Base-by-base conservation (phyloP, 1,140 invertebrate species). In the Drosophila tani region DNA sequence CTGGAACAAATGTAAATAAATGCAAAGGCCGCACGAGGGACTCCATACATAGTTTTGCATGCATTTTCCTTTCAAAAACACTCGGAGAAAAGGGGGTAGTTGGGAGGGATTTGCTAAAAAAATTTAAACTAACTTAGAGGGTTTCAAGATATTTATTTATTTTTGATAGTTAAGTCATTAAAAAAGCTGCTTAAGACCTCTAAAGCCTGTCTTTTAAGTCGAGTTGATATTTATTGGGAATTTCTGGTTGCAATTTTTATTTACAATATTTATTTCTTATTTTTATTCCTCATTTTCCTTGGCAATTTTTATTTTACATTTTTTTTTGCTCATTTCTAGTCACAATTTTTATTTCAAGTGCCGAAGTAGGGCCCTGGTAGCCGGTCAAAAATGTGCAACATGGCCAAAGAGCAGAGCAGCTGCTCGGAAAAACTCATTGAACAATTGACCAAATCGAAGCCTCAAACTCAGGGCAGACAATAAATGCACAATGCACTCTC, bases 401-500 rank as follows among this genome's bases (percentile, higher is more conserved):
- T 65, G 66, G 63, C 66, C 64, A 55, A n/a, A 41, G 55, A 45
- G 32, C 47, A 47, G 68, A 80, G 75, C 84, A 82, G 84, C 83
- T 83, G 83, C 69, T 86, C 56, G 68, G 58, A 65, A 86, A 80
- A 80, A 80, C 81, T 77, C 83, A 87, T 83, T 88, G 80, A 87
- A 87, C 83, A 87, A 88, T 88, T 82, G 83, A 80, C 64, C 80
- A 88, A 88, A 83, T 83, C 81, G 80, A 80, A 79, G 79, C 64
- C 55, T 70, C 62, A 64, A 68, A 55, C 43, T 51, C 35, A 47
- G 19, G 8, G n/a, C 67, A 66, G 50, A 83, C 81, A 83, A 84
- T 84, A 80, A 83, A 84, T 85, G 81, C 49, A 43, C 58, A 71
- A 56, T 58, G 66, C 51, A 27, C 43, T n/a, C 35, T 5, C 35